Base-by-base conservation (phyloP, 2,113 vertebrate species). In the Heliornis fulica region DNA sequence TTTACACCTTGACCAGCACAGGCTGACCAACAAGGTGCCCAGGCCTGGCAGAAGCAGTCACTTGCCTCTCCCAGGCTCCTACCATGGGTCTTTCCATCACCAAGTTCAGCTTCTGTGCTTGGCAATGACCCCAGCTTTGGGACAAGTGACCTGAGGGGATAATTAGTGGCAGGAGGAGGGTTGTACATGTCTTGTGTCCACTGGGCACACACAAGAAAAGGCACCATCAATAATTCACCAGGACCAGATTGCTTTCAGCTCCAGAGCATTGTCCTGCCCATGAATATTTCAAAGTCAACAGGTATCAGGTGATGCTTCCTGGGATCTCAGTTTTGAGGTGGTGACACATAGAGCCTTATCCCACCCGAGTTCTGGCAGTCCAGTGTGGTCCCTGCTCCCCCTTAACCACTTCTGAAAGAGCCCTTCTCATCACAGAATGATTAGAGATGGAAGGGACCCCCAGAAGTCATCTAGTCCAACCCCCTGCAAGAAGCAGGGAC, bases 201-300 rank as follows among this genome's bases (percentile, higher is more conserved):
- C 38, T 12, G 26, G 61, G 54, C 26, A 38, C 7, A 11, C 38
- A 31, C 31, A 13, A 89, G 87, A 89, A 70, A 82, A 82, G 40
- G 13, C 43, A 1, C 9, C 15, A 94, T 96, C 66, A 95, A 96
- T 97, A 92, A 97, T 96, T 95, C 75, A 96, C 34, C 2, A 0
- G 1, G 26, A 54, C 90, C 94, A 71, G 90, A 89, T 87, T 85
- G 96, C 82, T 38, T 71, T 80, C 75, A 3, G 86, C 88, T 83
- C 66, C 70, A 9, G 70, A 26, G 77, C 91, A 36, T 68, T 25
- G 70, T 86, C 70, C 91, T 20, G 6, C 15, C 84, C 80, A 96
- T 97, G 25, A 93, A 96, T 96, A 93, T 95, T 97, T 95, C 66
- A 97, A 6, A 70, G 75, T 21, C 43, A 19, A 54, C 60, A 45